Evolutionary conservation across 92 coral and sea anemone species (phyloP).

Genomic region (Epizoanthus ramosus): DNA sequence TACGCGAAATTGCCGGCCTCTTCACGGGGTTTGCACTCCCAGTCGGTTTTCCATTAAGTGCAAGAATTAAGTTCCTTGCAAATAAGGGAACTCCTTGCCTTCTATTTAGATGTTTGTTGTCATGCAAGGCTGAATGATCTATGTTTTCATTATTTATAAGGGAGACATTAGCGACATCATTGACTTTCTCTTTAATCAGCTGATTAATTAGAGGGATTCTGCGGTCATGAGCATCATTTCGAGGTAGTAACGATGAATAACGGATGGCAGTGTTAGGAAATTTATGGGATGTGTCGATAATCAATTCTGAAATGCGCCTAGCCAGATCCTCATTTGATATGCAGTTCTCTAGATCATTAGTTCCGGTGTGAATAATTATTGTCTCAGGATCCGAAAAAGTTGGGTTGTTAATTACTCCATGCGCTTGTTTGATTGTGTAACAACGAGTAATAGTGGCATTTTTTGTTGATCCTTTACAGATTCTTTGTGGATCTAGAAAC

Average conservation of each 20-base stretch:
- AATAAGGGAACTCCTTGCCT: background rate
- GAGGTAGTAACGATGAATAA: slow-evolving; percentile 1
- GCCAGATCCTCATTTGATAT: slow-evolving; percentile 12
- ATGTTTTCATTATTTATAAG: slow-evolving; percentile 14
- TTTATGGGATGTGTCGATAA: background rate
- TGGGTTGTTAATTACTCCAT: background rate
- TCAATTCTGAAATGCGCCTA: background rate
- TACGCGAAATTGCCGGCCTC: too few relatives aligned
- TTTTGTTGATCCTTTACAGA: slow-evolving; percentile 10
- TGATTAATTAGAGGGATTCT: slow-evolving; percentile 20
- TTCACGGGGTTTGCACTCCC: too few relatives aligned
- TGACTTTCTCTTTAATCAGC: slow-evolving; percentile 17
- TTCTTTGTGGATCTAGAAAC: background rate
- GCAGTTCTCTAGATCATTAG: slow-evolving; percentile 18
- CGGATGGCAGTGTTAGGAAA: slow-evolving; percentile 4
- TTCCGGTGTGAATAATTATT: slow-evolving; percentile 24
- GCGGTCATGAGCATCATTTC: slow-evolving; percentile 21
- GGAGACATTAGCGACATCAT: background rate
- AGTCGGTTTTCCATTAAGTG: too few relatives aligned
- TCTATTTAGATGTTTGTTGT: slow-evolving; percentile 20
- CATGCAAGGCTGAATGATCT: slow-evolving; percentile 22
- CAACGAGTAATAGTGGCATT: slow-evolving; percentile 5
- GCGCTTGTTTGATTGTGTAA: slow-evolving; percentile 12
- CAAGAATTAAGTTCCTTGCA: background rate
- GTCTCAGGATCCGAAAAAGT: slow-evolving; percentile 12